Evolutionary conservation across 2,888 invertebrate genomes (phyloP), one percentile per base, ranked within the genome.

Genomic region (Spodoptera littoralis): DNA sequence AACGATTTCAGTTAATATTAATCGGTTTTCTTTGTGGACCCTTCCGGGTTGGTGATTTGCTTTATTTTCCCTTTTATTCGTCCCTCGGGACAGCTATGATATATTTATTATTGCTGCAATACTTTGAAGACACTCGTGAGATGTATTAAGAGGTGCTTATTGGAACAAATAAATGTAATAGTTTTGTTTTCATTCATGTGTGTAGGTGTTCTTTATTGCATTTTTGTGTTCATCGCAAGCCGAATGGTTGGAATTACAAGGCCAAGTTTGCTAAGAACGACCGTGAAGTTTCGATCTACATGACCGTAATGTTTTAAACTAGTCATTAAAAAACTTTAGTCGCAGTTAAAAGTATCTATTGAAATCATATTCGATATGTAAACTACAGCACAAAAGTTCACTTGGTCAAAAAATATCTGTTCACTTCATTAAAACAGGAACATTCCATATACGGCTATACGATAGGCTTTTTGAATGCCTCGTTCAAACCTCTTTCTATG

Each of bases 1-100:
- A 92, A 93, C 92, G 89, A 90, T 93, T 92, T 92, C 92, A 93
- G 93, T 94, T 94, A 93, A 94, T 94, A 94, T 94, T 94, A 94
- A 94, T 94, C 93, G 94, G 86, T 94, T 93, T 94, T 93, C 94
- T 94, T 93, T 89, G 89, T 82, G 85, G 92, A 91, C 94, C 94
- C 93, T 92, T 92, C 92, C 90, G 85, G 79, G 78, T 81, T 80
- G 83, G 83, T 90, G 92, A 90, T 93, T 93, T 92, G 90, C 88
- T 93, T 93, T 93, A 93, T 94, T 92, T 93, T 91, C 92, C 92
- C 90, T 90, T 88, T 88, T 91, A 94, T 94, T 90, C 85, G 88
- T 88, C 94, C 88, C 92, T 72, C 41, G 92, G 92, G 84, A 91
- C 90, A 87, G 91, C 91, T 92, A 92, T 93, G 92, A 94, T 93